These are phyloP conservation scores for Pycnomerus fuliginosus DNA, from an alignment of 2,888 invertebrate genomes.

Conservation along the genomic window DNA sequence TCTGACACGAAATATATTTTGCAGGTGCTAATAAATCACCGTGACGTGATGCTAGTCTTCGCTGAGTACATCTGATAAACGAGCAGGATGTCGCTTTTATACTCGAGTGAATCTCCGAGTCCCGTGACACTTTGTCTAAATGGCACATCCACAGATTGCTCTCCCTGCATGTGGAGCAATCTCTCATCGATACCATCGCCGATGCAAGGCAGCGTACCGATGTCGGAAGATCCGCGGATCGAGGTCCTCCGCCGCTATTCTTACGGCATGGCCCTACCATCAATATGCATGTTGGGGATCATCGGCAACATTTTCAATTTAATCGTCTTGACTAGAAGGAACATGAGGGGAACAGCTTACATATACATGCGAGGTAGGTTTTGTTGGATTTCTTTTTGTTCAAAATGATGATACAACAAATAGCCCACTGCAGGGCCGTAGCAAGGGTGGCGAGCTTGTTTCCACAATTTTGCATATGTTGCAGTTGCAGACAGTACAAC, in stretches of 20 bases:
- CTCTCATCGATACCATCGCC: constrained; percentile 37
- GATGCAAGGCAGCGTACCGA: constrained; percentile 37
- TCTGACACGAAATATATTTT: too few species aligned
- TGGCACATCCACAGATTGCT: constrained; percentile 41
- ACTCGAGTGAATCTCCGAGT: constrained; percentile 49
- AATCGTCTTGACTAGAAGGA: constrained; percentile 72
- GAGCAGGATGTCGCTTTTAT: constrained; percentile 47
- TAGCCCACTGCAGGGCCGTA: too few species aligned
- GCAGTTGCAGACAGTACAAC: too few species aligned
- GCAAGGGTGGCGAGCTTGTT: too few species aligned
- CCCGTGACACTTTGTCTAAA: constrained; percentile 43
- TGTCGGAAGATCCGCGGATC: constrained; percentile 61
- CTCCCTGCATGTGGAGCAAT: constrained; percentile 45
- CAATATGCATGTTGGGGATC: constrained; percentile 71
- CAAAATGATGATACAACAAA: too few species aligned
- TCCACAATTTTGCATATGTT: too few species aligned
- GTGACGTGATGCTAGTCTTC: constrained; percentile 18
- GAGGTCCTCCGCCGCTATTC: constrained; percentile 61
- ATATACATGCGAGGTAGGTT: constrained; percentile 74
- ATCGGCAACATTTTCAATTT: constrained; percentile 77
- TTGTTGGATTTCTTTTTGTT: too few species aligned
- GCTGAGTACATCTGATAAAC: constrained; percentile 21
- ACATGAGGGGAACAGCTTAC: constrained; percentile 78
- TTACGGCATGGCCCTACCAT: constrained; percentile 67
- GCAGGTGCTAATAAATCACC: constrained; percentile 22